Base-by-base conservation (phyloP, 2,113 vertebrate species). In the Rhabdomys dilectus region DNA sequence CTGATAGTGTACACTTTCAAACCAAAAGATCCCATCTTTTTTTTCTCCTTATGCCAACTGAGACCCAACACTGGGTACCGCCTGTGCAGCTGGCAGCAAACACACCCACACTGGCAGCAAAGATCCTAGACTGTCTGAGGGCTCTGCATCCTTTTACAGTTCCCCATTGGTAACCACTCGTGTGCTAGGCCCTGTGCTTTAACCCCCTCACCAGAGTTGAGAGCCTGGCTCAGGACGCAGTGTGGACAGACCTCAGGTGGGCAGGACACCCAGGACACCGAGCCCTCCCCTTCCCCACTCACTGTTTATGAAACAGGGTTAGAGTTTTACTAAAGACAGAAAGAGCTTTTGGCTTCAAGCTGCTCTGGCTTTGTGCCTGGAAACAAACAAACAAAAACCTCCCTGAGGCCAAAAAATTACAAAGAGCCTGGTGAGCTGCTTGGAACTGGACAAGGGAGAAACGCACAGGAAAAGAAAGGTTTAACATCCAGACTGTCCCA, bases 261-360 rank as follows among this genome's bases (percentile, higher is more conserved):
- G 39, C 0, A 22, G 73, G 91, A 73, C 34, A 72, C 64, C 16
- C 2, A 58, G 73, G 91, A 73, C 34, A 72, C 64, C 16, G 1
- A 58, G 0, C 0, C 1, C n/a, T 62, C 60, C 16, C 36, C 22
- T 36, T 36, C n/a, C 29, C 89, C 29, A 22, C 51, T 88, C 73
- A 53, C 73, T 60, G 51, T 89, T 95, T 91, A 91, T 72, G 73
- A 93, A 91, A 73, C 5, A 22, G 84, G 75, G 36, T 78, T 89
- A 36, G 70, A 53, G 48, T 93, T 94, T 97, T 95, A 96, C 75
- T 89, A 90, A 95, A 94, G 42, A 82, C 84, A 96, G 95, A 94
- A 68, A 89, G 91, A 78, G 60, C 66, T 24, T 88, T 81, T 93
- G 95, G 97, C 90, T 91, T 85, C 58, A 3, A 45, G 92, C 73